phyloP scores from a whole-genome alignment of 2,888 invertebrate genomes.

The Rapana venosa region DNA sequence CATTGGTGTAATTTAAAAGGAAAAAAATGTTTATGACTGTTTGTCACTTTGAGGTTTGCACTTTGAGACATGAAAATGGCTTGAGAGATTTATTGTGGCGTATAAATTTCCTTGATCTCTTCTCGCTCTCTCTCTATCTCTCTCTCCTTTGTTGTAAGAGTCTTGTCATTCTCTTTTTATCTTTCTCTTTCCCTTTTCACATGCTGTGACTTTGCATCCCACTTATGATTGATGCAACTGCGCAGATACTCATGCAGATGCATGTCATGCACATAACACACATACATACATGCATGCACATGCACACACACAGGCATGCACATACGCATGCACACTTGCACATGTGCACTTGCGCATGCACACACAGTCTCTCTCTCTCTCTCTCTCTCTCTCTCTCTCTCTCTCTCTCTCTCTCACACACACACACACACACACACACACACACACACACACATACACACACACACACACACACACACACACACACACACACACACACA shows the following conservation, averaged over 20 bases:
- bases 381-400: neutral
- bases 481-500: no score
- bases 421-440: no score
- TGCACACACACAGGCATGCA: neutral
- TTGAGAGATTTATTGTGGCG: no score
- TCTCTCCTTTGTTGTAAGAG: neutral
- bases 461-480: no score
- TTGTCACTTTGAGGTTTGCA: no score
- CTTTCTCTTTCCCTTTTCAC: neutral
- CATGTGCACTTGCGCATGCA: neutral
- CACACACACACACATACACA: no score
- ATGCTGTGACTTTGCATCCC: no score
- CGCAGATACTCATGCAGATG: no score
- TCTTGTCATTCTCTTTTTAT: neutral
- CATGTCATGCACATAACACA: neutral
- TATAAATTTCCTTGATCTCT: neutral
- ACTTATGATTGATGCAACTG: no score
- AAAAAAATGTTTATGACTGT: no score
- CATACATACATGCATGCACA: neutral
- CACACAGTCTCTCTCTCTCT: neutral
- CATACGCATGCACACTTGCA: neutral
- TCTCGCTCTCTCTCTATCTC: neutral
- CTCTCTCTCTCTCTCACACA: neutral
- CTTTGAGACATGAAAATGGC: no score
- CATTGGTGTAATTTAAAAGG: no score